Evolutionary conservation across 1,140 invertebrate species (phyloP).

Genomic region (Onthophagus taurus): DNA sequence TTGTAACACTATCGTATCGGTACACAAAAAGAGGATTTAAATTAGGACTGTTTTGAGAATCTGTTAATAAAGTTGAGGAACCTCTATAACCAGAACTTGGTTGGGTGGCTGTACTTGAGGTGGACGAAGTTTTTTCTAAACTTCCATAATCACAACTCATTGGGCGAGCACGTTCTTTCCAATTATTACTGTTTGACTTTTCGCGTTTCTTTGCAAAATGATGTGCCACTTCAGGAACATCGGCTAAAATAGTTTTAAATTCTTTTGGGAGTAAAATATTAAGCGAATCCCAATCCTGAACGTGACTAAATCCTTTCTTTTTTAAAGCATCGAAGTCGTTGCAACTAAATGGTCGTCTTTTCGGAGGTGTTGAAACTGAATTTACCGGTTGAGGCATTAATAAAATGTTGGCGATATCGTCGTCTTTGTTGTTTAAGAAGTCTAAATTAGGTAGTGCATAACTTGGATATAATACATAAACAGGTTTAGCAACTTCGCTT

Average conservation of each 20-base stretch:
- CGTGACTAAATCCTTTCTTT: conserved; percentile 69
- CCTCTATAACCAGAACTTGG: conserved; percentile 77
- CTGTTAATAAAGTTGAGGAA: conserved; percentile 71
- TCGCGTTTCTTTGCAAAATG: conserved; percentile 45
- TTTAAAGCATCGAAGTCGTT: conserved; percentile 72
- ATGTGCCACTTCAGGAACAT: conserved; percentile 63
- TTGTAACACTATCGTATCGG: conserved; percentile 66
- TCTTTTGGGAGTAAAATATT: conserved; percentile 76
- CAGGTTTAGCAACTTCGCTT: conserved; percentile 57
- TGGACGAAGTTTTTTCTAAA: conserved; percentile 53
- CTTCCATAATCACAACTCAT: conserved; percentile 52
- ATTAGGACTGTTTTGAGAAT: conserved; percentile 53
- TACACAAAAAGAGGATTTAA: conserved; percentile 70
- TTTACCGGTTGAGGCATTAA: conserved; percentile 30
- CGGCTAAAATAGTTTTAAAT: conserved; percentile 61
- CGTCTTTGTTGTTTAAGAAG: conserved; percentile 60
- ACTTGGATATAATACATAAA: conserved; percentile 86
- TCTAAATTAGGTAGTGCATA: conserved; percentile 82
- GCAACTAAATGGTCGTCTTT: conserved; percentile 65
- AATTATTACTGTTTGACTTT: conserved; percentile 38
- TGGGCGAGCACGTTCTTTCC: conserved; percentile 40
- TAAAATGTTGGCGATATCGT: conserved; percentile 45
- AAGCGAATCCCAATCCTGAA: conserved; percentile 85
- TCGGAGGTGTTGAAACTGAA: conserved; percentile 28
- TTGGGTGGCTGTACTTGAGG: conserved; percentile 64